These are phyloP conservation scores for Tenrec ecaudatus DNA, from an alignment of 2,113 vertebrate genomes.

Conservation along the genomic window DNA sequence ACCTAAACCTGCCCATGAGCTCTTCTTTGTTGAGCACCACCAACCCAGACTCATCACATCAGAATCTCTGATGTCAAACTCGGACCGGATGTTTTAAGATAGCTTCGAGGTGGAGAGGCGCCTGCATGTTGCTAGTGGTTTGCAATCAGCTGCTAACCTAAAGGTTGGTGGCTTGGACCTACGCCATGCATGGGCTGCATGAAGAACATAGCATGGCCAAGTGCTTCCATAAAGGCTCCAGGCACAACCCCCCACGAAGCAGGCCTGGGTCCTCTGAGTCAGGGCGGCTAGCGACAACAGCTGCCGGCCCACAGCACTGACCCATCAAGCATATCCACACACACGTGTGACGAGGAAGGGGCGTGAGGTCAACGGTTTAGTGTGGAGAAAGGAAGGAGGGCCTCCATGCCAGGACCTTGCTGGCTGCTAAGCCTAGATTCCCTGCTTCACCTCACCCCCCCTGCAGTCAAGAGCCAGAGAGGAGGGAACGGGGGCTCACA, in stretches of 20 bases:
- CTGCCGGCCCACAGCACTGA: not conserved
- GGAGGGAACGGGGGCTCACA: not conserved
- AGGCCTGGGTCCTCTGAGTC: not conserved
- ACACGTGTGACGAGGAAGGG: not conserved
- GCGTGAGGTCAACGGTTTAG: not conserved
- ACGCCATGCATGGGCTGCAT: not conserved
- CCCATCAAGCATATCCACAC: not conserved
- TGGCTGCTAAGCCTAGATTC: not conserved
- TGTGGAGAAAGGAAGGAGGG: not conserved
- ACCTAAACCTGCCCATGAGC: not conserved
- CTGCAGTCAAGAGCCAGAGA: not conserved
- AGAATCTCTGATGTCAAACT: not conserved
- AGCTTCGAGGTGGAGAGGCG: not conserved
- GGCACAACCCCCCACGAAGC: not conserved
- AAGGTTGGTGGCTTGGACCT: not conserved
- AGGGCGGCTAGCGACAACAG: not conserved
- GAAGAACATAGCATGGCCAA: not conserved
- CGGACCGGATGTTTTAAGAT: not conserved
- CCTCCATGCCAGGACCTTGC: not conserved
- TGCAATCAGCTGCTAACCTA: not conserved
- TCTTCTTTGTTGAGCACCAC: not conserved
- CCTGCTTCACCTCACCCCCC: not conserved
- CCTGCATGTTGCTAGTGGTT: not conserved
- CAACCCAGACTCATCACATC: not conserved
- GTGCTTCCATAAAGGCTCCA: not conserved